A percentile compares a stretch with the other conserved stretches of the same genome.
Conservation (phyloP, 2,113 vertebrate species). For the Nanorana parkeri region DNA sequence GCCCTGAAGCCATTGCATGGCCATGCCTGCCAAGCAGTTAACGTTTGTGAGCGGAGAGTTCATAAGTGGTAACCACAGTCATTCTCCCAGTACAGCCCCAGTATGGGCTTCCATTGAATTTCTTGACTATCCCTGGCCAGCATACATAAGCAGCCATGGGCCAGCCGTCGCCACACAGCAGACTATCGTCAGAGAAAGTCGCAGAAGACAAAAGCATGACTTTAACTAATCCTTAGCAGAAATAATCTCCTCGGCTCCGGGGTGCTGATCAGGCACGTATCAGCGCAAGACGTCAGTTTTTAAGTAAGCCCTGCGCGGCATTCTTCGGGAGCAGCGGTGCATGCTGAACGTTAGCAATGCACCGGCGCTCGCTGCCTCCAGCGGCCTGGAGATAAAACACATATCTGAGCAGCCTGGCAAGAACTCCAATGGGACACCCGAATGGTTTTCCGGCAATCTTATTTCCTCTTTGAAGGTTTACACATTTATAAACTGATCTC, state of each 20-base stretch:
- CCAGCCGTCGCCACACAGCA: neutral
- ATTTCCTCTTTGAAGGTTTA: too few species aligned
- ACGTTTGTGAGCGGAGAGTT: too few species aligned
- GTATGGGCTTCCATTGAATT: too few species aligned
- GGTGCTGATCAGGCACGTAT: slow-evolving; percentile 17
- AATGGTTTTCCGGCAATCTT: too few species aligned
- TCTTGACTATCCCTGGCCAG: neutral
- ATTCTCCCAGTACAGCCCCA: too few species aligned
- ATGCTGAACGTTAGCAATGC: slow-evolving; percentile 19
- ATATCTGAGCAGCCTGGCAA: slow-evolving; percentile 13
- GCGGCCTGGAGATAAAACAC: slow-evolving; percentile 4
- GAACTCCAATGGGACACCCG: neutral
- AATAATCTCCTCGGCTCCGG: slow-evolving; percentile 8
- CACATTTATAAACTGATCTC: too few species aligned
- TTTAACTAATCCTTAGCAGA: slow-evolving; percentile 33
- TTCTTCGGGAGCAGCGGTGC: slow-evolving; percentile 1
- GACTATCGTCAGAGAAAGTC: slow-evolving; percentile 14
- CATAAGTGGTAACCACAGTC: too few species aligned
- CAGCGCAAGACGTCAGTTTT: slow-evolving; percentile 28
- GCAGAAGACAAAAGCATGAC: slow-evolving; percentile 6
- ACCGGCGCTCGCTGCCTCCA: slow-evolving; percentile 1
- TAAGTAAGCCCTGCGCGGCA: neutral
- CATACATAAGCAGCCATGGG: slow-evolving; percentile 23
- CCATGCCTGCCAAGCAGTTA: too few species aligned
- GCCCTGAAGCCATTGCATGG: too few species aligned